Conservation (phyloP, 1,140 invertebrate species). For the Eupristina koningsbergeri region DNA sequence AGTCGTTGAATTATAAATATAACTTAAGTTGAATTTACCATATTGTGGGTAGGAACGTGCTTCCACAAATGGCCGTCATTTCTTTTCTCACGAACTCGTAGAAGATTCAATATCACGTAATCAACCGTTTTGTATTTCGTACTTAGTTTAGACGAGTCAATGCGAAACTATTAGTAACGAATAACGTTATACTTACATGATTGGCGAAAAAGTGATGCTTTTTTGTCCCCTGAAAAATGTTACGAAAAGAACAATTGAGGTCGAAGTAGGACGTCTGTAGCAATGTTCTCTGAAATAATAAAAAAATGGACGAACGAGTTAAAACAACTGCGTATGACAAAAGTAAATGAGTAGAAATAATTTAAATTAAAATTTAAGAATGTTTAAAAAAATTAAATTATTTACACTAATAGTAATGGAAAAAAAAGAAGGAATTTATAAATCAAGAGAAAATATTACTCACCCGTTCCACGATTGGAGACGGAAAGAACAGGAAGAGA, state of each 20-base stretch:
- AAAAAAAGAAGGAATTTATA: not conserved
- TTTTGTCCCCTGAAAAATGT: conserved; percentile 55
- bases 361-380: not conserved
- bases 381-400: conserved; percentile 2
- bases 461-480: conserved; percentile 64
- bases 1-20: too few relatives aligned
- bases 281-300: conserved; percentile 57
- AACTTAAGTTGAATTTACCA: too few relatives aligned
- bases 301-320: conserved; percentile 27
- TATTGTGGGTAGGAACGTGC: too few relatives aligned
- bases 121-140: too few relatives aligned
- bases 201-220: conserved; percentile 53
- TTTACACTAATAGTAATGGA: not conserved
- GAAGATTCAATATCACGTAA: too few relatives aligned
- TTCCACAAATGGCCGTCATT: too few relatives aligned
- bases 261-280: conserved; percentile 49
- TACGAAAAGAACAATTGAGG: conserved; percentile 34
- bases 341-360: not conserved
- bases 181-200: conserved; percentile 61
- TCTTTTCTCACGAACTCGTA: too few relatives aligned
- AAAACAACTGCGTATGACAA: not conserved
- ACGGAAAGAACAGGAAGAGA: conserved; percentile 64
- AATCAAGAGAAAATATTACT: conserved; percentile 48
- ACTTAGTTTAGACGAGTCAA: too few relatives aligned
- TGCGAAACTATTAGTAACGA: too few relatives aligned